Evolutionary conservation across 2,797 vertebrate genomes (phyloP).

Genomic region (Acrossocheilus wenchowensis): DNA sequence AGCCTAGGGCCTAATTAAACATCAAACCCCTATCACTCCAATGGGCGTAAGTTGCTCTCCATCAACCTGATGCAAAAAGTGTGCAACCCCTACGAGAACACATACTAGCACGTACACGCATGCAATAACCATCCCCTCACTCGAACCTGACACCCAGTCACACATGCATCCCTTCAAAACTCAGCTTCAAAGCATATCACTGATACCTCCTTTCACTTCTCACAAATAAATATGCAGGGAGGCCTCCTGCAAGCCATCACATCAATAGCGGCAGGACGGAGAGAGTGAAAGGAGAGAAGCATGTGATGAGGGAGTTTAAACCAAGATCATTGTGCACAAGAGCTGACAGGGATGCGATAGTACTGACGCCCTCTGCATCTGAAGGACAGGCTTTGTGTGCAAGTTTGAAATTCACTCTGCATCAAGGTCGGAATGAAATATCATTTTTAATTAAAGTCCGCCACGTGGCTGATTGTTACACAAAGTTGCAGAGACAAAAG

Average conservation of each 20-base stretch:
- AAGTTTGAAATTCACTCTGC: slow-evolving; percentile 23
- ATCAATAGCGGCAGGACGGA: slow-evolving; percentile 9
- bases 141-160: slow-evolving; percentile 50
- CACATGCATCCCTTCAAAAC: slow-evolving; percentile 46
- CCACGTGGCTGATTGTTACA: neutral
- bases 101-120: neutral
- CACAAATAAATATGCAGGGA: slow-evolving; percentile 48
- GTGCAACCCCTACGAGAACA: slow-evolving; percentile 32
- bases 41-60: slow-evolving; percentile 30
- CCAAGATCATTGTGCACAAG: slow-evolving; percentile 30
- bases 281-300: slow-evolving; percentile 12
- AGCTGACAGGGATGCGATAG: slow-evolving; percentile 22
- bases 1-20: slow-evolving; percentile 49
- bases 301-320: slow-evolving; percentile 35
- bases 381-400: slow-evolving; percentile 42
- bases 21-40: slow-evolving; percentile 48
- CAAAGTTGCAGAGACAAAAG: neutral
- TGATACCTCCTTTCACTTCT: slow-evolving; percentile 29
- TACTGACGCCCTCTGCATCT: neutral
- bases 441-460: slow-evolving; percentile 30
- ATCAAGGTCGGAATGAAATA: slow-evolving; percentile 5
- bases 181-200: slow-evolving; percentile 43
- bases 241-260: slow-evolving; percentile 31
- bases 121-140: slow-evolving; percentile 37
- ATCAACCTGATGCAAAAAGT: slow-evolving; percentile 50